A percentile compares a stretch with the other conserved stretches of the same genome.
Evolutionary conservation across 2,113 vertebrate species (phyloP).

Genomic region (Sigmodon hispidus): DNA sequence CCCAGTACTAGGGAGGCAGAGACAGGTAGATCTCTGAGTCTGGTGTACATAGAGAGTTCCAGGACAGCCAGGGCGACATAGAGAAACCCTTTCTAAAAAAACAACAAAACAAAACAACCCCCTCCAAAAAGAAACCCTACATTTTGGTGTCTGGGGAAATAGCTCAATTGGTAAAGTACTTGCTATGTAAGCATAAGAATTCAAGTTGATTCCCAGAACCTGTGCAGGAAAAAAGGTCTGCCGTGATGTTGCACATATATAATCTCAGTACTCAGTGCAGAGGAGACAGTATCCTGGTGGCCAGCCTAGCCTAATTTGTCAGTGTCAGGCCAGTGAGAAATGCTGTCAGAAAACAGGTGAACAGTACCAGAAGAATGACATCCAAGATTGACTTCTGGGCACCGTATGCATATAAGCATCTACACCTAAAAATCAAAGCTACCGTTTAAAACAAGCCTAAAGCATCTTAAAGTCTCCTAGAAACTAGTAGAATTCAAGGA

Average conservation of each 20-base stretch:
- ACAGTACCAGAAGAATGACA: background rate
- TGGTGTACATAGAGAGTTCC: background rate
- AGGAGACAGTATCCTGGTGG: too few relatives aligned
- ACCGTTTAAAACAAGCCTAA: slow-evolving; percentile 39
- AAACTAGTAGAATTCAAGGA: slow-evolving; percentile 43
- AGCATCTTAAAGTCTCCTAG: background rate
- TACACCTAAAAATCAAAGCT: background rate
- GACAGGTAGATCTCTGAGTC: background rate
- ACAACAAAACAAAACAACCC: background rate
- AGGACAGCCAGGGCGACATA: background rate
- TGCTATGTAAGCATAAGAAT: background rate
- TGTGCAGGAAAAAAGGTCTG: background rate
- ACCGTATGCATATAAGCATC: background rate
- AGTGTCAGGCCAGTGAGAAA: background rate
- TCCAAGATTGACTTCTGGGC: background rate
- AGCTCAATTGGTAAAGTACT: background rate
- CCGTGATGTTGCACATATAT: background rate
- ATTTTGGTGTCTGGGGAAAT: background rate
- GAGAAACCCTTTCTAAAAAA: background rate
- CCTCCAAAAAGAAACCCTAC: background rate
- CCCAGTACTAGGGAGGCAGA: background rate
- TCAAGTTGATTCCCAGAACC: background rate
- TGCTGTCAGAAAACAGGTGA: background rate
- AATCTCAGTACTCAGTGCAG: background rate
- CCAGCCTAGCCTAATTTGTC: background rate